Evolutionary conservation across 2,797 vertebrate genomes (phyloP).

Genomic region (Tinamus major): DNA sequence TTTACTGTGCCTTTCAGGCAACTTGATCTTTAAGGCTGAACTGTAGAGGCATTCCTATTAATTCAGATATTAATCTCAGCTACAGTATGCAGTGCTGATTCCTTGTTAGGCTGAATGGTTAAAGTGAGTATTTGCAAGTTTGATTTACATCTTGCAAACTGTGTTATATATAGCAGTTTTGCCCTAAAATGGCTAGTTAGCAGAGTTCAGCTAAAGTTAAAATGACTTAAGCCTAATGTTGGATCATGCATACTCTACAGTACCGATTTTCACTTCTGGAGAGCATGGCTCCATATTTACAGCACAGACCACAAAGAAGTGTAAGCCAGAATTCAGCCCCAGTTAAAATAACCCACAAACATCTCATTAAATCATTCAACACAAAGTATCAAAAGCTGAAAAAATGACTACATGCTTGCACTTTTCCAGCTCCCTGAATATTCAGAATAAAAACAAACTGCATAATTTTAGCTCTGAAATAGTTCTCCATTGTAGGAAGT

Average conservation of each 20-base stretch:
- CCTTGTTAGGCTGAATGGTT: conserved; percentile 13
- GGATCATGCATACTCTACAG: neutral
- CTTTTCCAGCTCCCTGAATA: neutral
- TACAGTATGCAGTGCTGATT: neutral
- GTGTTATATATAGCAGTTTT: conserved; percentile 56
- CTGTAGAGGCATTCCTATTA: neutral
- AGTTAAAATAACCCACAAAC: conserved; percentile 31
- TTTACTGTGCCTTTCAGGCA: conserved; percentile 22
- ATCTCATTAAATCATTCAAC: conserved; percentile 29
- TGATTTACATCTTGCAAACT: conserved; percentile 54
- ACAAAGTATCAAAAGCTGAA: neutral
- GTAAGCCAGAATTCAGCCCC: conserved; percentile 28
- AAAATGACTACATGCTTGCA: fast-evolving
- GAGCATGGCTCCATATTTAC: conserved; percentile 6
- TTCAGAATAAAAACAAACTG: neutral
- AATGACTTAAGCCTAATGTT: conserved; percentile 16
- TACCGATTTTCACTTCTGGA: neutral
- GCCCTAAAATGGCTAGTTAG: conserved; percentile 15
- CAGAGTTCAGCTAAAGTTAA: conserved; percentile 48
- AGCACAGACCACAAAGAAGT: conserved; percentile 5
- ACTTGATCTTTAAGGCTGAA: conserved; percentile 23
- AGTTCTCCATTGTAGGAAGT: neutral
- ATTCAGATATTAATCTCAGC: conserved; percentile 39
- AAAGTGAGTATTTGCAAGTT: conserved; percentile 7
- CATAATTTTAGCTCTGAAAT: neutral